Conservation (phyloP, 2,113 vertebrate species). For the Vimba vimba region DNA sequence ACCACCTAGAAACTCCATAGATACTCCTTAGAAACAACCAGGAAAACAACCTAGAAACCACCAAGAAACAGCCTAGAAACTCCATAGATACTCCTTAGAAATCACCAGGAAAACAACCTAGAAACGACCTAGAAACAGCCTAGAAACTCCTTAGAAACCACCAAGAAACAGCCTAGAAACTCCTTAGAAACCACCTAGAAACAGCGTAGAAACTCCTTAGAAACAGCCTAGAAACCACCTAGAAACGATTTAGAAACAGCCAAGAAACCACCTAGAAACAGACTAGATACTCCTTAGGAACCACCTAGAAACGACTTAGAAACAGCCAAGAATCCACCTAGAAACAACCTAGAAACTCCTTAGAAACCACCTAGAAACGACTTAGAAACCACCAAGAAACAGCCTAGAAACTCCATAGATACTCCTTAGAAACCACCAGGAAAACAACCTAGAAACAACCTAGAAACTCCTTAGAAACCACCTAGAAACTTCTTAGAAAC, state of each 20-base stretch:
- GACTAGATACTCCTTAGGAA: neutral
- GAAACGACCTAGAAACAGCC: rapidly evolving
- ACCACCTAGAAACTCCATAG: too few species aligned
- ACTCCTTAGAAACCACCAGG: neutral
- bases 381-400: neutral
- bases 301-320: neutral
- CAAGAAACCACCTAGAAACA: neutral
- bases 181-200: too few species aligned
- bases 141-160: neutral
- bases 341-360: neutral
- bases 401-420: neutral
- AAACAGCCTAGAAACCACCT: too few species aligned
- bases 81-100: neutral
- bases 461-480: too few species aligned
- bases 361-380: neutral
- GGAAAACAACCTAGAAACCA: neutral
- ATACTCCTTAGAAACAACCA: too few species aligned
- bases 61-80: neutral
- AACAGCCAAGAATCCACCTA: neutral
- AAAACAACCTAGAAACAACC: neutral
- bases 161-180: neutral
- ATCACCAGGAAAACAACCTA: too few species aligned
- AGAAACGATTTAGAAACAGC: too few species aligned
- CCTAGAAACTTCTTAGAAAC: neutral
- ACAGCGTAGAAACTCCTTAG: too few species aligned